Conservation (phyloP, 2,113 vertebrate species). For the Oreochromis niloticus region DNA sequence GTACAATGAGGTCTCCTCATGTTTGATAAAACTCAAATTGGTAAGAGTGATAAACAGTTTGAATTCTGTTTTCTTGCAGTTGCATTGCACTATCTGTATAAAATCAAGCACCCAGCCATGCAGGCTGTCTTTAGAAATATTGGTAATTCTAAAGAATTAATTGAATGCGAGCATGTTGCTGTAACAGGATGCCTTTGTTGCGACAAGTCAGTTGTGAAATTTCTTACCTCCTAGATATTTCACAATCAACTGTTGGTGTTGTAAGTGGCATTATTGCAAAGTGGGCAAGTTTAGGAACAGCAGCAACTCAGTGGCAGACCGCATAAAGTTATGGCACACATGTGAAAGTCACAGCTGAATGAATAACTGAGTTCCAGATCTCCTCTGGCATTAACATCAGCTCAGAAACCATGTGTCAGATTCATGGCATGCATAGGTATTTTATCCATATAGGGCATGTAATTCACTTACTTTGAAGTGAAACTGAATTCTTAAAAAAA, state of each 20-base stretch:
- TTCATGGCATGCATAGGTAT: neutral
- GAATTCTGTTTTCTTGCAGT: neutral
- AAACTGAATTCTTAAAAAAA: neutral
- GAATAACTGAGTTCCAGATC: neutral
- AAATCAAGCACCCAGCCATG: neutral
- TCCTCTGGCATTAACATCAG: neutral
- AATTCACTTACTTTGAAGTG: neutral
- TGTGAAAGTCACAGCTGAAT: neutral
- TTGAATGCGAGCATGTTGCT: neutral
- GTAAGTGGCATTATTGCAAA: neutral
- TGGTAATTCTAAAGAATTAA: neutral
- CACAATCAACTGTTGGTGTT: neutral
- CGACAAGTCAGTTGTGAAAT: neutral
- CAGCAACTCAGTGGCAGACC: neutral
- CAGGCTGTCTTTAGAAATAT: neutral
- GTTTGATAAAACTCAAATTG: neutral
- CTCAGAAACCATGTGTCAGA: neutral
- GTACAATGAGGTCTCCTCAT: fast-evolving
- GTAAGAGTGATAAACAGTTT: neutral
- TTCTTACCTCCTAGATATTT: neutral
- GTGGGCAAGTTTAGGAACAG: neutral
- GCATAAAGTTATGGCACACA: neutral
- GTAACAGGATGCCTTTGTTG: neutral
- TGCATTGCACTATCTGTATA: neutral
- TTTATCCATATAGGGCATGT: neutral